Evolutionary conservation across 2,797 vertebrate genomes (phyloP).

Genomic region (Microctenopoma lineatum): DNA sequence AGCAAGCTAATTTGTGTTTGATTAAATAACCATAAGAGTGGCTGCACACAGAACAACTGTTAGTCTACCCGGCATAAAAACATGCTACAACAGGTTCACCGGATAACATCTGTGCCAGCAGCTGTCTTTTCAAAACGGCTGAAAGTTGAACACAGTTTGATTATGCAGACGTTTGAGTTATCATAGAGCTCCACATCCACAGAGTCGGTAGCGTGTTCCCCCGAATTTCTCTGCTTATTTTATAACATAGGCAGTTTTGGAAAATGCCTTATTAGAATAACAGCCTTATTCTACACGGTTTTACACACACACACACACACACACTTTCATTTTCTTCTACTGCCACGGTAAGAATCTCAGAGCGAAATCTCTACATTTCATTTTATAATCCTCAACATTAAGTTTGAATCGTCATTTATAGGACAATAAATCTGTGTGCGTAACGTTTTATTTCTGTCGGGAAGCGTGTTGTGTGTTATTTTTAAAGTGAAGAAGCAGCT

Average conservation of each 20-base stretch:
- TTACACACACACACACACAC: no score
- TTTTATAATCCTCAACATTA: neutral
- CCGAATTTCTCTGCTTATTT: no score
- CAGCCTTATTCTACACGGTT: no score
- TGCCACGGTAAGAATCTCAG: no score
- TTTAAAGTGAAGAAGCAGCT: neutral
- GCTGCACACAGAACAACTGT: neutral
- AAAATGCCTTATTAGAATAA: no score
- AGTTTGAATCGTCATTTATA: slow-evolving; percentile 3
- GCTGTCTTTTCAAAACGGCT: slow-evolving; percentile 36
- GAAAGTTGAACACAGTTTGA: no score
- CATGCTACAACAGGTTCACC: slow-evolving; percentile 19
- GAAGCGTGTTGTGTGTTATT: slow-evolving; percentile 7
- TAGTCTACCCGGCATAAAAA: slow-evolving; percentile 8
- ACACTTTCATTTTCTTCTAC: no score
- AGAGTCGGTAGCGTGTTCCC: no score
- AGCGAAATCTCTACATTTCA: no score
- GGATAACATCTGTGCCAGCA: slow-evolving; percentile 53
- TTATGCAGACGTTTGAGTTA: no score
- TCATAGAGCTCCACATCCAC: no score
- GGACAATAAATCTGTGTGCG: slow-evolving; percentile 5
- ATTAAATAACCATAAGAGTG: slow-evolving; percentile 15
- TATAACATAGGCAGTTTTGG: no score
- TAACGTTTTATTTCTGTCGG: slow-evolving; percentile 10
- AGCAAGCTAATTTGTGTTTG: slow-evolving; percentile 4